A percentile compares a stretch with the other conserved stretches of the same genome.
phyloP scores from a whole-genome alignment of 2,797 vertebrate genomes.

The Mormyrus proboscirostris region DNA sequence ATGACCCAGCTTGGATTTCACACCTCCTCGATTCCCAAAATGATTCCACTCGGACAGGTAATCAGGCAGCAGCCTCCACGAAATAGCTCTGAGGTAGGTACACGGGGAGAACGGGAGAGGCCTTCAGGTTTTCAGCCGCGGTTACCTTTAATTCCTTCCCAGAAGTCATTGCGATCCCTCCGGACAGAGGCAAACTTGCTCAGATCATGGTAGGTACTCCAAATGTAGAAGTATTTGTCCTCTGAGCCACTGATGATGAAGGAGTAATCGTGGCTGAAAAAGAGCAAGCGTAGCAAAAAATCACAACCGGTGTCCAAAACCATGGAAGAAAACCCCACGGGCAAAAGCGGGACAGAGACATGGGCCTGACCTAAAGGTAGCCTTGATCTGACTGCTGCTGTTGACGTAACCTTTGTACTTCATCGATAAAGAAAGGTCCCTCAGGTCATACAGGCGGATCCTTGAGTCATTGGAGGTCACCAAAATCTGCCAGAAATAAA shows the following conservation, averaged over 20 bases:
- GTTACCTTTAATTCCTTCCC: conserved; percentile 98
- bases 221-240: conserved; percentile 95
- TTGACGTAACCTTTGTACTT: conserved; percentile 98
- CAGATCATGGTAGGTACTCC: conserved; percentile 97
- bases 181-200: conserved; percentile 97
- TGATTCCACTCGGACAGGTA: background rate
- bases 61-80: background rate
- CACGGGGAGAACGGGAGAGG: background rate
- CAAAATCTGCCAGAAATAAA: conserved; percentile 71
- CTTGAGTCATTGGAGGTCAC: conserved; percentile 97
- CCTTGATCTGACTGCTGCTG: conserved; percentile 98
- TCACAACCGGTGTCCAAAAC: background rate
- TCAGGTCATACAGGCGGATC: conserved; percentile 89
- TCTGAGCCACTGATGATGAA: conserved; percentile 98
- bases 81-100: background rate
- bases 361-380: conserved; percentile 86
- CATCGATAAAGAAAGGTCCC: conserved; percentile 96
- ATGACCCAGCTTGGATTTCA: background rate
- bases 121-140: background rate
- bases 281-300: conserved; percentile 15
- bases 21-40: background rate
- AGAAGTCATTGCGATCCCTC: conserved; percentile 97
- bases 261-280: conserved; percentile 85
- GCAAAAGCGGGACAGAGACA: background rate
- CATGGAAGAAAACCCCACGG: background rate